phyloP scores from a whole-genome alignment of 1,140 invertebrate genomes.

The Lepidurus couesii region DNA sequence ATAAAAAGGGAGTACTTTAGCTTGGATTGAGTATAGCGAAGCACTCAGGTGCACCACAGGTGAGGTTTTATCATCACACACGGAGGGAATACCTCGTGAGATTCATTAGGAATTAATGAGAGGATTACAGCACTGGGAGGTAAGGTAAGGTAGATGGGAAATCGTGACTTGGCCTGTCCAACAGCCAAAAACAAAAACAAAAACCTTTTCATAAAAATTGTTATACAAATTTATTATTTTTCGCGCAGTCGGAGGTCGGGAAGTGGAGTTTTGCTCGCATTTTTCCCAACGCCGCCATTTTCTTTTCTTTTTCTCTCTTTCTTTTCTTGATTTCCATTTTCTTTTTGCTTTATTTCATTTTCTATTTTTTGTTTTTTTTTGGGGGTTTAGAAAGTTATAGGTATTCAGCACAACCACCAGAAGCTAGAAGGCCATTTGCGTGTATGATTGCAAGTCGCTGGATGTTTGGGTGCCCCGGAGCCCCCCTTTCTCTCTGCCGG shows the following conservation, averaged over 20 bases:
- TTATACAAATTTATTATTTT: no score
- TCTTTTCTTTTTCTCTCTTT: background rate
- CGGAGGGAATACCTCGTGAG: background rate
- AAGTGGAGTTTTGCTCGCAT: background rate
- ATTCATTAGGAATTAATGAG: conserved; percentile 16
- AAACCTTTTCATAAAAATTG: no score
- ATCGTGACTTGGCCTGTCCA: background rate
- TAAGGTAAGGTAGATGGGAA: background rate
- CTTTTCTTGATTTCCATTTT: background rate
- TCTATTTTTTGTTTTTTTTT: background rate
- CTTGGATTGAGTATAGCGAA: background rate
- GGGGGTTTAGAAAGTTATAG: background rate
- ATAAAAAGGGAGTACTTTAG: background rate
- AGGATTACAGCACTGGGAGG: conserved; percentile 12
- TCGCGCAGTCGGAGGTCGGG: no score
- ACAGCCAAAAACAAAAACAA: no score
- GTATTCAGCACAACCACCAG: background rate
- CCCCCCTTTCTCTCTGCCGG: conserved; percentile 17
- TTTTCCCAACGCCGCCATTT: background rate
- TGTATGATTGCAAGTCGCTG: background rate
- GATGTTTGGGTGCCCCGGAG: conserved; percentile 11
- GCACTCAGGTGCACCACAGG: background rate
- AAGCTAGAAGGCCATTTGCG: background rate
- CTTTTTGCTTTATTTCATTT: background rate
- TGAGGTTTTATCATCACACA: background rate